A percentile compares a stretch with the other conserved stretches of the same genome.
Conservation (phyloP, 2,797 vertebrate species). For the Macroramphosus scolopax region DNA sequence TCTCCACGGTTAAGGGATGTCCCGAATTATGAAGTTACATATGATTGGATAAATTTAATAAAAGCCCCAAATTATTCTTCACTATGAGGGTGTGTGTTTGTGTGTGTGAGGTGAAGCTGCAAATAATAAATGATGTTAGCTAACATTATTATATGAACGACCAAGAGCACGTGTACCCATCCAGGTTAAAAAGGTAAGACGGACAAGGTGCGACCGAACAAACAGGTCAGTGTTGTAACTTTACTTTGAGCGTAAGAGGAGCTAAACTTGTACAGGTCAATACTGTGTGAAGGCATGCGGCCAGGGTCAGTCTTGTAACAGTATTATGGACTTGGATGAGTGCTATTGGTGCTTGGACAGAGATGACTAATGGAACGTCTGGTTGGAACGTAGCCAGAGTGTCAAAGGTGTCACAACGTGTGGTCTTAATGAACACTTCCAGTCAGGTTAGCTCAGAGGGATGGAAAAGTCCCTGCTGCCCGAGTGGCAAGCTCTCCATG, state of each 20-base stretch:
- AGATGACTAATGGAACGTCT: constrained; percentile 30
- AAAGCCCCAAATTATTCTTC: not conserved
- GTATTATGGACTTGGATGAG: constrained; percentile 32
- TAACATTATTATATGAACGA: too few species aligned
- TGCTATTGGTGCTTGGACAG: constrained; percentile 31
- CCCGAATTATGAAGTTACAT: too few species aligned
- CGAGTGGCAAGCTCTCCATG: too few species aligned
- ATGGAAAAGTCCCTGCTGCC: not conserved
- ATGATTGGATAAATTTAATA: too few species aligned
- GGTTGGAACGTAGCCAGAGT: constrained; percentile 26
- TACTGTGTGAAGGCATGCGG: constrained; percentile 19
- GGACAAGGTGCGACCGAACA: constrained; percentile 8
- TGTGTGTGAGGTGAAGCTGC: too few species aligned
- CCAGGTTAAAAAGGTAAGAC: constrained; percentile 3
- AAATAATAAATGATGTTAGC: too few species aligned
- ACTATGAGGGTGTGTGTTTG: not conserved
- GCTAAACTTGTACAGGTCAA: constrained; percentile 34
- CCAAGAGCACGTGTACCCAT: not conserved
- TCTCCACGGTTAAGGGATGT: too few species aligned
- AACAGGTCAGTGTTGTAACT: constrained; percentile 34
- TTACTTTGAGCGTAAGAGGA: constrained; percentile 13
- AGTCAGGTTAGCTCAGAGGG: constrained; percentile 11
- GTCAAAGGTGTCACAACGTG: constrained; percentile 4
- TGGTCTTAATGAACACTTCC: constrained; percentile 30
- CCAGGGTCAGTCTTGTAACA: constrained; percentile 21